A percentile compares a stretch with the other conserved stretches of the same genome.
Conservation (phyloP, 2,888 invertebrate species). For the Dryomyza anilis region DNA sequence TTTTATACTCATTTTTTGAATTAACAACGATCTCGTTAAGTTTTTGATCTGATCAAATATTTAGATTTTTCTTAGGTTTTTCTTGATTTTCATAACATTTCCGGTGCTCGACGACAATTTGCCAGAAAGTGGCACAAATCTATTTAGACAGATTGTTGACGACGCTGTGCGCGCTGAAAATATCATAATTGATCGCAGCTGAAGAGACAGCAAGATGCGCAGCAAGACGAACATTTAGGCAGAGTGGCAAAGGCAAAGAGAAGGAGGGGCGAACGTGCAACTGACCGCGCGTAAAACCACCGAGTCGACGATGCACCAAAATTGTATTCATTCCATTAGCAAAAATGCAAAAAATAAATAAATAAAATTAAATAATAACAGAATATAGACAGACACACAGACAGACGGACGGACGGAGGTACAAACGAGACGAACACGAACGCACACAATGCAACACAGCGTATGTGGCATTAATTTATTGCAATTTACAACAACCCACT, state of each 20-base stretch:
- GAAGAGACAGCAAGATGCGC: background rate
- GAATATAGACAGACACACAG: background rate
- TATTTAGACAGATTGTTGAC: slow-evolving; percentile 19
- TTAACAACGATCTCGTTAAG: too few species aligned
- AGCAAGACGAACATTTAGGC: background rate
- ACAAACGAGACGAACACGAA: background rate
- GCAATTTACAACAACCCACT: background rate
- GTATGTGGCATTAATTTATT: background rate
- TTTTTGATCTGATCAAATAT: too few species aligned
- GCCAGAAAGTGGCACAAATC: slow-evolving; percentile 31
- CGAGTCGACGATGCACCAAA: background rate
- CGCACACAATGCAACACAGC: too few species aligned
- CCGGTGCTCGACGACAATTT: slow-evolving; percentile 21
- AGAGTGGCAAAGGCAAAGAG: background rate
- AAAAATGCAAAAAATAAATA: background rate
- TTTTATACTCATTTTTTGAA: too few species aligned
- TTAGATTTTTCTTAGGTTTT: slow-evolving; percentile 11
- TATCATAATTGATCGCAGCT: too few species aligned
- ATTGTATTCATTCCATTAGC: background rate
- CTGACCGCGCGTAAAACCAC: slow-evolving; percentile 9
- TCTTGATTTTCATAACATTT: slow-evolving; percentile 12
- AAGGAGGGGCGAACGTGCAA: background rate
- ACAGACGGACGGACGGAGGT: background rate
- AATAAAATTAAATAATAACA: background rate
- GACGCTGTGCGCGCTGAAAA: too few species aligned